Percentiles rank a stretch among this genome's conserved stretches.
phyloP scores from a whole-genome alignment of 2,797 vertebrate genomes.

The Danio albolineatus region DNA sequence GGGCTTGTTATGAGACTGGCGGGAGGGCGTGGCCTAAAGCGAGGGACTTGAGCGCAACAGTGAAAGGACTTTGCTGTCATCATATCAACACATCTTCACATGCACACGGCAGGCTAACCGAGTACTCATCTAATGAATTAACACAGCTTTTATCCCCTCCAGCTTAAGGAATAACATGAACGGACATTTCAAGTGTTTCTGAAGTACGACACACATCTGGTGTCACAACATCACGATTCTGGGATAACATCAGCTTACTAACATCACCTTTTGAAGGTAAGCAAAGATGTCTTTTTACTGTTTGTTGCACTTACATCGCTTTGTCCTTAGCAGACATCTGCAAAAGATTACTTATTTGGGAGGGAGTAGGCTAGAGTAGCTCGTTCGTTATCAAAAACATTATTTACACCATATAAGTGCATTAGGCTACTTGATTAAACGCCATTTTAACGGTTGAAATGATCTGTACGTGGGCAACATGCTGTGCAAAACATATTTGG shows the following conservation, averaged over 20 bases:
- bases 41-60: constrained; percentile 53
- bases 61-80: constrained; percentile 52
- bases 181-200: constrained; percentile 47
- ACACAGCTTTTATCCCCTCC: neutral
- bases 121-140: neutral
- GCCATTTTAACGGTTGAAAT: neutral
- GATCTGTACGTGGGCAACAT: neutral
- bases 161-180: constrained; percentile 18
- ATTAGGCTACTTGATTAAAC: neutral
- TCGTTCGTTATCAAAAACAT: neutral
- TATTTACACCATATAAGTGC: neutral
- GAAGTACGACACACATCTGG: constrained; percentile 19
- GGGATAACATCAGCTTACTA: constrained; percentile 22
- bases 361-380: neutral
- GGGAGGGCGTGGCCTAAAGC: constrained; percentile 57
- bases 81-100: neutral
- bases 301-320: neutral
- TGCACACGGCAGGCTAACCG: neutral
- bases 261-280: constrained; percentile 36
- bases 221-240: constrained; percentile 14
- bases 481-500: neutral
- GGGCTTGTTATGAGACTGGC: constrained; percentile 71
- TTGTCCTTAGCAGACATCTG: neutral
- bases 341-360: neutral
- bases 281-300: neutral